phyloP scores from a whole-genome alignment of 2,113 vertebrate genomes.

The Pipra filicauda region DNA sequence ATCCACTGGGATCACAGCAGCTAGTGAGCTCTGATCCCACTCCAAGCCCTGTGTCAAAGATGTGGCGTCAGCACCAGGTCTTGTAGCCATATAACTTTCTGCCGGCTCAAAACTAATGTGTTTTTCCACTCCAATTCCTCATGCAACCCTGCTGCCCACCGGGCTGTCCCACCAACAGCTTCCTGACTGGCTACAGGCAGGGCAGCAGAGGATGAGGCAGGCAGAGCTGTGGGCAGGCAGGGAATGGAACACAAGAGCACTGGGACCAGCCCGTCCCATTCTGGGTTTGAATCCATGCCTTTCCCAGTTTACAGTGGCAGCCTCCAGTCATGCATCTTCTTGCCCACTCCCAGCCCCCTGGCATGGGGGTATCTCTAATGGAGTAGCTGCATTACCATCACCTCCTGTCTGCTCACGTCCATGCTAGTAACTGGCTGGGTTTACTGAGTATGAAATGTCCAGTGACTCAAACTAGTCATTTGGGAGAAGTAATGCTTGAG shows the following conservation, averaged over 20 bases:
- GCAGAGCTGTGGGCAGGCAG: background rate
- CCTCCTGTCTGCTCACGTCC: background rate
- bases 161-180: background rate
- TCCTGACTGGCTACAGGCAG: background rate
- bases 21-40: background rate
- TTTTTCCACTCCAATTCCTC: background rate
- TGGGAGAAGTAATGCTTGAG: background rate
- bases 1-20: background rate
- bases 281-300: background rate
- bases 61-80: background rate
- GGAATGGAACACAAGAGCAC: background rate
- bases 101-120: background rate
- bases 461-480: background rate
- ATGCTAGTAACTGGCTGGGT: background rate
- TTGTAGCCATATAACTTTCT: background rate
- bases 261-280: background rate
- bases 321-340: background rate
- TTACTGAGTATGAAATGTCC: fast-evolving
- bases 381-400: background rate
- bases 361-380: background rate
- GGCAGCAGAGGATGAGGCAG: background rate
- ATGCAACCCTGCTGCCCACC: background rate
- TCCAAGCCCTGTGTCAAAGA: background rate
- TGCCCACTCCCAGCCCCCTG: fast-evolving
- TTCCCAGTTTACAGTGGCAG: background rate